Evolutionary conservation across 2,797 vertebrate genomes (phyloP).

Genomic region (Perodicticus potto): DNA sequence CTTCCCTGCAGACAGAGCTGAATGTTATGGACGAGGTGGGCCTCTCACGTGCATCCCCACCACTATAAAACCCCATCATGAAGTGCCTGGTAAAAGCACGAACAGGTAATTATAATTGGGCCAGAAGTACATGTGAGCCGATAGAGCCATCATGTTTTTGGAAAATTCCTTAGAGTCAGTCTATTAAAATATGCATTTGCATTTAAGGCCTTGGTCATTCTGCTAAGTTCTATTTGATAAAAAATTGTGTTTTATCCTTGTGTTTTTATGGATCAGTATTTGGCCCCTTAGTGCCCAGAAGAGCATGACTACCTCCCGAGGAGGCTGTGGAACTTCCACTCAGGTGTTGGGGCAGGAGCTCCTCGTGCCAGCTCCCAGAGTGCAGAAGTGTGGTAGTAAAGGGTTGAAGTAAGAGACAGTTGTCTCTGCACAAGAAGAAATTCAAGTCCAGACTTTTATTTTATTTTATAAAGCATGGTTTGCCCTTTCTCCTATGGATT

Average conservation of each 20-base stretch:
- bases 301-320: accelerated
- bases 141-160: neutral
- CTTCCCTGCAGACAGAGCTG: neutral
- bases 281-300: neutral
- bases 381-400: neutral
- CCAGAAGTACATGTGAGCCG: neutral
- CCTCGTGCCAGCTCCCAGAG: neutral
- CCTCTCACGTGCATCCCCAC: accelerated
- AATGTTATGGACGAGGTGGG: neutral
- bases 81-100: too few species aligned
- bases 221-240: neutral
- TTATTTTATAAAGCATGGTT: neutral
- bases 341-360: too few species aligned
- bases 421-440: neutral
- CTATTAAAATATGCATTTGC: neutral
- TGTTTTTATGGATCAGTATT: neutral
- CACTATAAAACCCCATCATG: neutral
- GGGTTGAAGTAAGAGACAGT: neutral
- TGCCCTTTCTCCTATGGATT: slow-evolving; percentile 48
- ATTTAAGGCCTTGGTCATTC: neutral
- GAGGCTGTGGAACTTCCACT: neutral
- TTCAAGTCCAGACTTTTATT: neutral
- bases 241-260: neutral
- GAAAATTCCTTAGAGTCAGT: neutral
- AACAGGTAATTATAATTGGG: neutral